Base-by-base conservation (phyloP, 2,797 vertebrate species). In the Apogon talboti region DNA sequence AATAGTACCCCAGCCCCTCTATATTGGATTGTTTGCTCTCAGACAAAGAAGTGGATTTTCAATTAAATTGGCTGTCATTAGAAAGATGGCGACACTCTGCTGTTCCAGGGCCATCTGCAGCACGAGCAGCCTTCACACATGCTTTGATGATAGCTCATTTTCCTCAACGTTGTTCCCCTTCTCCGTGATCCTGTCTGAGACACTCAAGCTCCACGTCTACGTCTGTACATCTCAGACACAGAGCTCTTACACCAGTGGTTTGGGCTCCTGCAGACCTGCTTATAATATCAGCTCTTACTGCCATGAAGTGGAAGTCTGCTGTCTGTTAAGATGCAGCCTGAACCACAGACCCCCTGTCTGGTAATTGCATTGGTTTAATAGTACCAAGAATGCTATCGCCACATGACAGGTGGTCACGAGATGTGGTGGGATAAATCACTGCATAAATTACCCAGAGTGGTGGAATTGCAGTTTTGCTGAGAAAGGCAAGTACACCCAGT, bases 51-150 rank as follows among this genome's bases (percentile, higher is more conserved):
- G 86, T 86, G 84, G 76, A 83, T 90, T 90, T 92, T 85, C 83
- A 90, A 88, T 89, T 89, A 88, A 89, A 89, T 52, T 86, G 84
- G 61, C 74, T 70, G 76, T 78, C 84, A 82, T 91, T 86, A 86
- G 83, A 76, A 80, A 70, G 79, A 77, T 11, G 49, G 64, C 50
- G 43, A 60, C 66, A 35, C 59, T 67, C 56, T 68, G 67, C 72
- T n/a, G 48, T 79, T 77, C 75, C 76, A 16, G 46, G 51, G 42
- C 71, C 50, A 59, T 76, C 68, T 66, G 64, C 55, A 42, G 60
- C 75, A 33, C 15, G 11, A 57, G 24, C 63, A 66, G 68, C 65
- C 66, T 74, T 79, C 68, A 37, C 69, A 61, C 66, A 59, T 46
- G 51, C 74, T 79, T 81, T 84, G 72, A 83, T 83, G 84, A 80